Conservation (phyloP, 2,113 vertebrate genomes). For the Polypterus senegalus region DNA sequence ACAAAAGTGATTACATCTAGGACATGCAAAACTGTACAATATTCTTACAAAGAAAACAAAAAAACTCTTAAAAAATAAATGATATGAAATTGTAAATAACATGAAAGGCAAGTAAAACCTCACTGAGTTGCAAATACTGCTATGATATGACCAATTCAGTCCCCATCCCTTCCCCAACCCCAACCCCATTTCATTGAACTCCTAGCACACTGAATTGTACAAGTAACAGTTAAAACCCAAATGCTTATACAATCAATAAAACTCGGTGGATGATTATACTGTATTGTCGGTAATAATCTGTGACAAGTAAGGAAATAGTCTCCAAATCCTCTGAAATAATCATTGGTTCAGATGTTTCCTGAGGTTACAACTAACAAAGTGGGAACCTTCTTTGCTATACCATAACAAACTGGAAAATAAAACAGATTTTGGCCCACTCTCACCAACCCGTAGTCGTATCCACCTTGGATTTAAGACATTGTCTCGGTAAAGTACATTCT, state of each 20-base stretch:
- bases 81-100: conserved; percentile 79
- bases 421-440: background rate
- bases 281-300: background rate
- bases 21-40: conserved; percentile 97
- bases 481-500: background rate
- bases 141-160: conserved; percentile 24
- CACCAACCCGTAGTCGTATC: background rate
- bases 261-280: background rate
- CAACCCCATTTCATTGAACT: conserved; percentile 7
- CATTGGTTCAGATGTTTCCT: conserved; percentile 44
- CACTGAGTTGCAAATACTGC: conserved; percentile 60
- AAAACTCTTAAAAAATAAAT: conserved; percentile 68
- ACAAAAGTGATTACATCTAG: conserved; percentile 85
- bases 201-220: background rate
- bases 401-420: background rate
- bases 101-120: conserved; percentile 70
- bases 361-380: conserved; percentile 28
- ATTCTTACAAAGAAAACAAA: conserved; percentile 78
- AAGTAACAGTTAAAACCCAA: conserved; percentile 5
- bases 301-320: background rate
- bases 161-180: conserved; percentile 20
- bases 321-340: conserved; percentile 24
- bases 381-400: background rate
- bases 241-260: conserved; percentile 6
- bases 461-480: background rate